Evolutionary conservation across 1,140 invertebrate genomes (phyloP), one percentile per base, ranked within the genome.

Genomic region (Idris sp.): DNA sequence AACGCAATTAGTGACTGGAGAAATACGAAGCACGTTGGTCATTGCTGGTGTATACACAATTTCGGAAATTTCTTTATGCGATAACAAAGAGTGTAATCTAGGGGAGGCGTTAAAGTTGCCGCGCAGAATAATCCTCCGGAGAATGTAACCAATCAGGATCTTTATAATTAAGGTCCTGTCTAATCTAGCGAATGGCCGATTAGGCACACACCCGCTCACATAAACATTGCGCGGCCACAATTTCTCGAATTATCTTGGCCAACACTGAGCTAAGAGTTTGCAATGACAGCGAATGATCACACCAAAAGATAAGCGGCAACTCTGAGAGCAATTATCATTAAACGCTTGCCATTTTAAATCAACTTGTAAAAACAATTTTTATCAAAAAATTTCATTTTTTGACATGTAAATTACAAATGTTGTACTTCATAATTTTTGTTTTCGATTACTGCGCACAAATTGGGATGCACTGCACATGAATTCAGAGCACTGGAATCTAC

Each of bases 131-230:
- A 72, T 48, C 54, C 81, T 78, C 77, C 56, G 10, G 81, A 81
- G 81, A 54, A 79, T 82, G 67, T 73, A 74, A 77, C 80, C 79
- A 83, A 83, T 83, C 81, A 79, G 75, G 59, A 81, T 78, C 71
- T 81, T 81, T 81, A 81, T 81, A 83, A 83, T 82, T 83, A 83
- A 83, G 78, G 69, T 72, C 77, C 79, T 41, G 74, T 82, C 80
- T 82, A 82, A 83, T 82, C 72, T 81, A 56, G 53, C 16, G 51
- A 77, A 82, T 77, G 44, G 78, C 61, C 79, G 79, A 80, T 82
- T 83, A 83, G 76, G 67, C 59, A 40, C 30, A 73, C 48, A 35
- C 43, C 43, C 46, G 13, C 51, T 18, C 41, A 58, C 72, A 80
- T 82, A 80, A 83, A 83, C 79, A 82, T 81, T 33, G 72, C 51